These are phyloP conservation scores for Geotrypetes seraphini DNA, from an alignment of 2,797 vertebrate genomes.

Conservation along the genomic window DNA sequence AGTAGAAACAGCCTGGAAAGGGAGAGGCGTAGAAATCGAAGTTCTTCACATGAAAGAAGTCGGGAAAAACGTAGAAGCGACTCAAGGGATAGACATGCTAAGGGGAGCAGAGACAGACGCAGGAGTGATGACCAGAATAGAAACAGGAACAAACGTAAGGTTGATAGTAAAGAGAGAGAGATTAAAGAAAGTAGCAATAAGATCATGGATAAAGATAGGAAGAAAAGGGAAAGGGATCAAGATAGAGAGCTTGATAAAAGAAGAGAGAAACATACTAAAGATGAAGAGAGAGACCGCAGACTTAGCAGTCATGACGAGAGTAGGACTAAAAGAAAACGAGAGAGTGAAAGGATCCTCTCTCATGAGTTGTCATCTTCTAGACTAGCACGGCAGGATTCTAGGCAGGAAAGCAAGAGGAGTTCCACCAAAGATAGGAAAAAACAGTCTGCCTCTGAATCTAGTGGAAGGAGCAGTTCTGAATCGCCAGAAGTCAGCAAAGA, in stretches of 20 bases:
- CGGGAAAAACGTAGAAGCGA: constrained; percentile 59
- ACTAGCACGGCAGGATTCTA: constrained; percentile 76
- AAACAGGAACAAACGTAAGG: constrained; percentile 66
- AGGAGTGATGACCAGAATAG: constrained; percentile 45
- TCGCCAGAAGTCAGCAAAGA: constrained; percentile 90
- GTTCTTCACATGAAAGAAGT: constrained; percentile 72
- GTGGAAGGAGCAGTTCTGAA: constrained; percentile 79
- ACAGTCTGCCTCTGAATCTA: constrained; percentile 84
- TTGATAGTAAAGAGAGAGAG: constrained; percentile 79
- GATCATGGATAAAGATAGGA: constrained; percentile 70
- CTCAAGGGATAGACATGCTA: constrained; percentile 64
- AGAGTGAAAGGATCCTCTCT: constrained; percentile 68
- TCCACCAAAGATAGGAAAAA: constrained; percentile 82
- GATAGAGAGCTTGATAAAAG: constrained; percentile 70
- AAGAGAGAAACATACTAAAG: constrained; percentile 69
- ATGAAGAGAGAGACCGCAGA: constrained; percentile 73
- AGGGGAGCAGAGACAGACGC: constrained; percentile 68
- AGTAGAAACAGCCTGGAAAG: constrained; percentile 66
- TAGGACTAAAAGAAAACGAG: constrained; percentile 63
- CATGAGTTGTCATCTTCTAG: constrained; percentile 65
- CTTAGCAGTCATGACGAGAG: constrained; percentile 66
- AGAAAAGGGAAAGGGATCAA: constrained; percentile 74
- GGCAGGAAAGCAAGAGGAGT: constrained; percentile 74
- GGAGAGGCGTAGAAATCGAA: constrained; percentile 72
- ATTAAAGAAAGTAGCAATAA: constrained; percentile 73